A percentile compares a stretch with the other conserved stretches of the same genome.
Conservation (phyloP, 2,797 vertebrate genomes). For the Enteromius afrohamiltoni region DNA sequence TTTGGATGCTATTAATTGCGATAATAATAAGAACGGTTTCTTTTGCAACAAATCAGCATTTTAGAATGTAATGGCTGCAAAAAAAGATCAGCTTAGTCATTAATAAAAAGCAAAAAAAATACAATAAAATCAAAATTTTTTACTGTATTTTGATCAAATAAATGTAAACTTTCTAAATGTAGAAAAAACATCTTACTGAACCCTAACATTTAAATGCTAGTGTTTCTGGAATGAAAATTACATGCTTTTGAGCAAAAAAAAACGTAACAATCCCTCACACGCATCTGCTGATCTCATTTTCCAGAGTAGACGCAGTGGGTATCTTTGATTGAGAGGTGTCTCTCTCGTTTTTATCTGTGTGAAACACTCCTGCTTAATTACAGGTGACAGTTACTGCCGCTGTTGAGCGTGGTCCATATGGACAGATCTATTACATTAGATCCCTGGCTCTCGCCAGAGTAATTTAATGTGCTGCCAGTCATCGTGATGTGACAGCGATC, state of each 20-base stretch:
- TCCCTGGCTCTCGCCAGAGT: background rate
- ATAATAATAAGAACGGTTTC: background rate
- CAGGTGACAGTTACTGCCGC: background rate
- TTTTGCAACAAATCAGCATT: background rate
- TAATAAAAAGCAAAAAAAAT: background rate
- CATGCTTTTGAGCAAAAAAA: background rate
- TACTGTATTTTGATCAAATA: background rate
- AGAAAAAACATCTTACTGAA: background rate
- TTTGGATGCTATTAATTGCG: too few species aligned
- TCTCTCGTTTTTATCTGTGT: constrained; percentile 28
- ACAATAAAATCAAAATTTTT: background rate
- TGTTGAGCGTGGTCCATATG: background rate
- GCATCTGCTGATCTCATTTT: background rate
- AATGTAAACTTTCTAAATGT: background rate
- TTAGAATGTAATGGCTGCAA: background rate
- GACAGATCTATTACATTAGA: constrained; percentile 23
- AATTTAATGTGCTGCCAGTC: constrained; percentile 51
- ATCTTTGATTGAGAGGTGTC: constrained; percentile 57
- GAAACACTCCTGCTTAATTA: constrained; percentile 50
- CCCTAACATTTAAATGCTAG: too few species aligned
- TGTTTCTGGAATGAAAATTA: background rate
- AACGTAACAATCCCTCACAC: background rate
- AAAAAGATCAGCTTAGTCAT: background rate
- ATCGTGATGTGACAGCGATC: constrained; percentile 18
- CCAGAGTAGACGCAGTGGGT: constrained; percentile 26